Evolutionary conservation across 2,113 vertebrate genomes (phyloP), one percentile per base, ranked within the genome.

Genomic region (Paratilapia polleni): DNA sequence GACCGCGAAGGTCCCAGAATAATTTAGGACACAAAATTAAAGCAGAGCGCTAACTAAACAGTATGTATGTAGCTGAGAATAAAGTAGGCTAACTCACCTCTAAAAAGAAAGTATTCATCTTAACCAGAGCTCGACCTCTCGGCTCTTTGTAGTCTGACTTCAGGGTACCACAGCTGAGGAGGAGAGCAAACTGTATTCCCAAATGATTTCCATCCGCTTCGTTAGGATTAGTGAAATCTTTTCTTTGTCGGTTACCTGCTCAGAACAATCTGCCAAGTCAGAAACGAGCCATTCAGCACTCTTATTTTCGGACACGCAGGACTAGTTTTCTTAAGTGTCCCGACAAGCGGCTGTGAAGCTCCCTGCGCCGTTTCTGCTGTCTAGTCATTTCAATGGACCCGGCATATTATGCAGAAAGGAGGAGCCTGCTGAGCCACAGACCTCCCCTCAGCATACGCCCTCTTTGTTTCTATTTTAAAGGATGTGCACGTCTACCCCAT

Each of bases 91-190:
- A 56, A 60, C 88, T 86, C 41, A 94, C 94, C 92, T 94, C 93
- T 36, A 34, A 31, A 64, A 94, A 93, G 90, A 94, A 94, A 15
- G 87, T 90, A 36, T 95, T 93, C 94, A 95, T 95, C 61, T 76
- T n/a, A 9, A 74, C 2, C 36, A 19, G 62, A 2, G 64, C 9
- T 74, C 60, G 79, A 84, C 59, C 87, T 90, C 85, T 56, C 85
- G 86, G 88, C 89, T 88, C 90, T 95, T 94, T 94, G 91, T 94
- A 90, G 89, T 93, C 89, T 93, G 91, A 88, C 59, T 89, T 91
- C 86, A 93, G 89, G 92, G 91, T 88, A 91, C 91, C 93, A 92
- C 90, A 63, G 93, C 28, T 66, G 88, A 84, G 89, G 90, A 91
- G 87, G 92, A 91, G 90, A 89, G 85, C 68, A 82, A 59, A 82